These are phyloP conservation scores for Marronus borbonicus DNA, from an alignment of 2,888 invertebrate species.

Conservation along the genomic window DNA sequence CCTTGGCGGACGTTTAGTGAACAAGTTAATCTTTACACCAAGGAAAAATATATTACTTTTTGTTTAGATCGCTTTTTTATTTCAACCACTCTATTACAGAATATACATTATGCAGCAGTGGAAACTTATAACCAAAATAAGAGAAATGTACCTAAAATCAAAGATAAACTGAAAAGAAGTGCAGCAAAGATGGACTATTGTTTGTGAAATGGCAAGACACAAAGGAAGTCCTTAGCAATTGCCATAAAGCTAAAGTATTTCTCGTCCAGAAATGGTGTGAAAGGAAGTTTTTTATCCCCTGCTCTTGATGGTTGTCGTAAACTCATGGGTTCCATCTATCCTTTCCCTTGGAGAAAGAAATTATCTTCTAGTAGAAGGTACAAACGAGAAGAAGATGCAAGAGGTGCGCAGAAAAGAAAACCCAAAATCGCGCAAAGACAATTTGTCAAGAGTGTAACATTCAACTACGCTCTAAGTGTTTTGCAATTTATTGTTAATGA, in stretches of 20 bases:
- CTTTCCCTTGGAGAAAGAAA: no score
- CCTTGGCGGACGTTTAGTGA: slow-evolving; percentile 56
- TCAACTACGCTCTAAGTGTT: no score
- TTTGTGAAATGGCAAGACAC: slow-evolving; percentile 50
- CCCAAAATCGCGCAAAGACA: no score
- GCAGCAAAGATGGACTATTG: slow-evolving; percentile 53
- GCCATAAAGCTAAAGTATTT: no score
- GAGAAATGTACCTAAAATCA: slow-evolving; percentile 36
- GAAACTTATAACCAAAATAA: no score
- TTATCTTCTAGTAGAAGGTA: no score
- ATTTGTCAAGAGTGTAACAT: no score
- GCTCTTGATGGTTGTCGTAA: slow-evolving; percentile 57
- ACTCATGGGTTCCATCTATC: neutral
- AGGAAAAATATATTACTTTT: slow-evolving; percentile 44
- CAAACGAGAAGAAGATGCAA: no score
- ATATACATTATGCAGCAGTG: no score
- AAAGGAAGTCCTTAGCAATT: neutral
- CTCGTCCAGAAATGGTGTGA: neutral
- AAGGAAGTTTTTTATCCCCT: slow-evolving; percentile 42
- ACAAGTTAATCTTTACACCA: slow-evolving; percentile 53
- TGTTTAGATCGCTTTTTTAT: slow-evolving; percentile 53
- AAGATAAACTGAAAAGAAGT: slow-evolving; percentile 55
- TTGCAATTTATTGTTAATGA: no score
- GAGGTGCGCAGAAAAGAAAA: no score
- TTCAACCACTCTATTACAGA: no score